Base-by-base conservation (phyloP, 2,113 vertebrate genomes). In the Xiphorhynchus elegans region DNA sequence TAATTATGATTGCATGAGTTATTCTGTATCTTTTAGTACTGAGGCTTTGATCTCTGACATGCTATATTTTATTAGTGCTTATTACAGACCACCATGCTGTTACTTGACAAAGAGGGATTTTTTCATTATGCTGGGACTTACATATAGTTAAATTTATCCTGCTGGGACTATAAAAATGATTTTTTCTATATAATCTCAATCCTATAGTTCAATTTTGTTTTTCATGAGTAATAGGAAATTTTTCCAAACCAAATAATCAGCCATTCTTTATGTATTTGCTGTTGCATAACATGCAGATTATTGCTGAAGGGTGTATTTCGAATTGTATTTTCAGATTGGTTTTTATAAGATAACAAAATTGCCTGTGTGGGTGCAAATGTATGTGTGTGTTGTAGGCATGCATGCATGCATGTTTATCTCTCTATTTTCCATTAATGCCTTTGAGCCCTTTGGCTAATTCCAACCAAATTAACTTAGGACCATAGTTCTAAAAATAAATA, bases 401-500 rank as follows among this genome's bases (percentile, higher is more conserved):
- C 49, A 63, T 29, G 67, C 56, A 35, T 73, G 49, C 37, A 11
- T 63, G 33, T 70, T 92, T 86, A 66, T 77, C 42, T 91, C 21
- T 84, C 44, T 50, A 52, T 80, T 92, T 88, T 92, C 50, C 72
- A 52, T 84, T 92, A 89, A 87, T 74, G 69, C 13, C 29, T 88
- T 77, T 66, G 33, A 90, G 68, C 76, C 85, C 59, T 80, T 84
- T 81, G 90, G 83, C 89, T 90, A 88, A 94, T 96, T 94, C 72
- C 72, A 88, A 74, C 46, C n/a, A 87, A 94, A 95, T 89, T 93
- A 94, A 96, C 5, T 70, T 77, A 76, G 76, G 39, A 86, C 17
- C 17, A 50, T 7, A 52, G 63, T 84, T 92, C 86, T 94, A 92
- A 93, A 94, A 93, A 84, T 93, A 95, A 84, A 5, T 77, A 49